Percentiles rank a stretch among this genome's conserved stretches.
Evolutionary conservation across 2,888 invertebrate species (phyloP).

Genomic region (Autographa gamma): DNA sequence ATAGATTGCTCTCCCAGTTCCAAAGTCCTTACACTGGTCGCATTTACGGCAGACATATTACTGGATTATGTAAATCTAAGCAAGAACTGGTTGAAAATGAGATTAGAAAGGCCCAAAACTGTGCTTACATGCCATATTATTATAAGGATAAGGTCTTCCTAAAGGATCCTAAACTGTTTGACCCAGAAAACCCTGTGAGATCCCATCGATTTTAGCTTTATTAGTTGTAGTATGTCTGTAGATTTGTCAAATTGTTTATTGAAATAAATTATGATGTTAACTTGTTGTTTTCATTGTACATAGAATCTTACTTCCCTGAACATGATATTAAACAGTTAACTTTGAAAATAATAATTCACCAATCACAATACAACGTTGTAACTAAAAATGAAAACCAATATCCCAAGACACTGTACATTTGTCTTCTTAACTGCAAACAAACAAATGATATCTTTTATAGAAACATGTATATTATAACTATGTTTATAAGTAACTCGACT

Average conservation of each 20-base stretch:
- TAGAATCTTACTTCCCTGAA: too few species aligned
- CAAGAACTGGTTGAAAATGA: constrained; percentile 93
- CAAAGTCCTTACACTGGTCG: constrained; percentile 98
- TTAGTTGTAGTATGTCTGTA: constrained; percentile 28
- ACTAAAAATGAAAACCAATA: too few species aligned
- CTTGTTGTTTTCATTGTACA: constrained; percentile 13
- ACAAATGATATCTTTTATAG: too few species aligned
- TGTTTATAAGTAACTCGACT: too few species aligned
- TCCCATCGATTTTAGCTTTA: constrained; percentile 91
- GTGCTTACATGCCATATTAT: constrained; percentile 95
- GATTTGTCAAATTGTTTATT: constrained; percentile 24
- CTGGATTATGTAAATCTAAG: constrained; percentile 96
- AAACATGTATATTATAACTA: too few species aligned
- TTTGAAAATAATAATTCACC: too few species aligned
- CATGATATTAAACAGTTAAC: too few species aligned
- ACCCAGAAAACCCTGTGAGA: constrained; percentile 94
- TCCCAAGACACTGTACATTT: too few species aligned
- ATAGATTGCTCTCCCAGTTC: constrained; percentile 97
- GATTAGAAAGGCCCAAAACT: constrained; percentile 92
- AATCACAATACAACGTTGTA: too few species aligned
- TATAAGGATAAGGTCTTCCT: constrained; percentile 94
- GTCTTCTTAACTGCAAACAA: too few species aligned
- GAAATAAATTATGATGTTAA: constrained; percentile 39
- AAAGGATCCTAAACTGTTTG: constrained; percentile 96
- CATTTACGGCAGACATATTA: constrained; percentile 97